Base-by-base conservation (phyloP, 2,797 vertebrate species). In the Ciconia nigra region DNA sequence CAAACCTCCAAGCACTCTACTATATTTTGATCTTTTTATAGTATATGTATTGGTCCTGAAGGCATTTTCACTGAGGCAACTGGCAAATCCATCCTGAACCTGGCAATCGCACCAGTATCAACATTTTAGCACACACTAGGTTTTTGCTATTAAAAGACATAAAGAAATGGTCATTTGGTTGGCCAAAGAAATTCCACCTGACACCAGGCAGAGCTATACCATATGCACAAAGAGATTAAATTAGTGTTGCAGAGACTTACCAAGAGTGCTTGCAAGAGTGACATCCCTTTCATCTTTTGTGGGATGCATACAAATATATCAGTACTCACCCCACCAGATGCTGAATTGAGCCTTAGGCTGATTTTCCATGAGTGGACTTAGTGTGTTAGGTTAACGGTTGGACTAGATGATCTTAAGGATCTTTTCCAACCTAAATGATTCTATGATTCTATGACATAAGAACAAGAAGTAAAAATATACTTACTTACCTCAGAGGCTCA, bases 401-500 rank as follows among this genome's bases (percentile, higher is more conserved):
- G 71, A 73, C 73, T 76, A 1, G 0, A 51, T 73, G 42, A 74
- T 58, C 73, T 95, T 71, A 87, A 76, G 61, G 58, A 82, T 82
- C 66, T 94, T 89, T 95, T 84, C 66, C 69, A 96, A 89, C 42
- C n/a, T 84, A 76, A 92, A 76, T 41, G 72, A 89, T 69, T 81
- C 65, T 41, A 47, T 41, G 72, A 52, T 52, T 86, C 91, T 83
- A 5, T 86, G 92, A 91, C 78, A 69, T 87, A 95, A 91, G 81
- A 90, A 89, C 51, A 84, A 94, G 83, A 89, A 88, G 62, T 73
- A 74, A 95, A 97, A 96, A 85, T 89, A 92, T 28, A 91, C 79
- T 86, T 59, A 88, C 81, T 95, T 94, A 85, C 92, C 88, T 96
- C 89, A 84, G 92, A 97, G 97, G 81, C 78, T 95, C 94, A 94